These are phyloP conservation scores for Neostethus bicornis DNA, from an alignment of 2,797 vertebrate species.

Conservation along the genomic window DNA sequence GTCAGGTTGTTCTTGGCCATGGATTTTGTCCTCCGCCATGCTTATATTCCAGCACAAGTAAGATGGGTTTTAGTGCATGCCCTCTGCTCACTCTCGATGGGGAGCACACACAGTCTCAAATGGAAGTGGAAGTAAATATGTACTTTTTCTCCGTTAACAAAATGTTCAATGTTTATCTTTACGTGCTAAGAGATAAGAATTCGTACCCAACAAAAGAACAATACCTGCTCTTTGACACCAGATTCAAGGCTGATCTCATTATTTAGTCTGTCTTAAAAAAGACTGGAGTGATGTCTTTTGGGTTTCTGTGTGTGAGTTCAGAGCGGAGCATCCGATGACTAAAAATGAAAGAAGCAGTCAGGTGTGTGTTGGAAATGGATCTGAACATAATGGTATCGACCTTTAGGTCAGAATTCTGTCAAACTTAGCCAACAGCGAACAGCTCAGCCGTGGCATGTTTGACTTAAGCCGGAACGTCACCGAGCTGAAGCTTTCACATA, in stretches of 20 bases:
- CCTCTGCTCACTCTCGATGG: too few relatives aligned
- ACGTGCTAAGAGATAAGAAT: too few relatives aligned
- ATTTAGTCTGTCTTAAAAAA: slow-evolving; percentile 7
- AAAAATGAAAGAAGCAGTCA: slow-evolving; percentile 7
- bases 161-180: too few relatives aligned
- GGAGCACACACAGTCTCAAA: too few relatives aligned
- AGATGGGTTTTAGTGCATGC: too few relatives aligned
- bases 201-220: too few relatives aligned
- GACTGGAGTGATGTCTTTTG: slow-evolving; percentile 21
- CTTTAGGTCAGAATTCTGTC: slow-evolving; percentile 36
- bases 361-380: slow-evolving; percentile 20
- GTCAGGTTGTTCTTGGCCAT: too few relatives aligned
- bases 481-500: slow-evolving; percentile 31
- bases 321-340: not conserved
- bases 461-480: slow-evolving; percentile 30
- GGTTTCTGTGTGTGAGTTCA: slow-evolving; percentile 8
- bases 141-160: too few relatives aligned
- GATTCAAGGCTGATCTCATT: slow-evolving; percentile 10
- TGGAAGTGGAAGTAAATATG: too few relatives aligned
- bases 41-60: too few relatives aligned
- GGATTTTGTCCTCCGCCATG: too few relatives aligned
- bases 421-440: slow-evolving; percentile 21
- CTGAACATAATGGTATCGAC: slow-evolving; percentile 28
- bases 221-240: too few relatives aligned
- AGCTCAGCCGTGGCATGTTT: slow-evolving; percentile 39